Base-by-base conservation (phyloP, 2,888 invertebrate genomes). In the Andrena bucephala region DNA sequence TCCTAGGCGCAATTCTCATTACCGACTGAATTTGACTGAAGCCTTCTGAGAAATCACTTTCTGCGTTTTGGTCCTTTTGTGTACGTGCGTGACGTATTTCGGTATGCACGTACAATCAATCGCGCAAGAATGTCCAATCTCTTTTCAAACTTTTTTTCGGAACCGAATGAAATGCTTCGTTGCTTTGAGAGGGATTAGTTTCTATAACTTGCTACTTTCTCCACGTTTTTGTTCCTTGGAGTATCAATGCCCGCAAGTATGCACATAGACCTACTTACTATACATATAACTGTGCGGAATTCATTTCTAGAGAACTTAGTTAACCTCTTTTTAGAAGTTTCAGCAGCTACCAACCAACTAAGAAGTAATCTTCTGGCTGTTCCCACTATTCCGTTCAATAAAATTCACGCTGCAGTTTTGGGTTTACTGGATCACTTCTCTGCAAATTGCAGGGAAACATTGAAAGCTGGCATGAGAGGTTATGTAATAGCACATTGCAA, bases 361-460 rank as follows among this genome's bases (percentile, higher is more conserved):
- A 85, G 90, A 90, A 52, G 90, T 90, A 92, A 92, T 92, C 91
- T 91, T 90, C 89, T 81, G 86, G 86, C 86, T 88, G 85, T 90
- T 89, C 84, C 83, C 81, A 82, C 90, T 86, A 90, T 90, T 91
- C 89, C 88, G 77, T 85, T 88, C 88, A 90, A 91, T 91, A 90
- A 91, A 92, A 88, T 92, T 92, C 88, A 87, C 90, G 89, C 90
- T 85, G 89, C 84, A 91, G 89, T 91, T 91, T 90, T 91, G 89
- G 90, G 89, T 92, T 90, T 88, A 87, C 86, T 87, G 84, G 85
- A 82, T 81, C 85, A 87, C 84, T 86, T 87, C 81, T 76, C 77
- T 67, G 73, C 66, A 77, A 50, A 73, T 81, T 70, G 79, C 70
- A 72, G 77, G 82, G 83, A 85, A 85, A 79, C 83, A 7, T 24